Evolutionary conservation across 2,113 vertebrate genomes (phyloP).

Genomic region (Sphyrna mokarran): DNA sequence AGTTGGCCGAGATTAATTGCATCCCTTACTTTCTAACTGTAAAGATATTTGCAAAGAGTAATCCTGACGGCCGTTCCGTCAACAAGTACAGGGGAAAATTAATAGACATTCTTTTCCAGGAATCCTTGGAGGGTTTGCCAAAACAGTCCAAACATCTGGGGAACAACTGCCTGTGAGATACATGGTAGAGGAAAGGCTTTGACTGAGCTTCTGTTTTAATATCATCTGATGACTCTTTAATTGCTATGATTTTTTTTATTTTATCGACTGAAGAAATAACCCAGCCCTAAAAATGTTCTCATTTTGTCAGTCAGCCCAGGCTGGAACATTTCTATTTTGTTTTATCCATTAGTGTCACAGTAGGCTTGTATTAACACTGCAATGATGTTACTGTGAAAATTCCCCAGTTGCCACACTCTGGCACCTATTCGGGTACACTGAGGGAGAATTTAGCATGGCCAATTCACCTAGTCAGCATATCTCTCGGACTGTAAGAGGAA

Average conservation of each 20-base stretch:
- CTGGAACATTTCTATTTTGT: background rate
- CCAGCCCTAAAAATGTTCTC: background rate
- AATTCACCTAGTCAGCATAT: too few species aligned
- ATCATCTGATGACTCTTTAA: slow-evolving; percentile 50
- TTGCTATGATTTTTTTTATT: slow-evolving; percentile 34
- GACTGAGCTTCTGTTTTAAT: slow-evolving; percentile 58
- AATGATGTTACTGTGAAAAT: too few species aligned
- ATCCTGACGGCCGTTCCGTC: slow-evolving; percentile 79
- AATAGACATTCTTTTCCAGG: slow-evolving; percentile 74
- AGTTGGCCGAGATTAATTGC: slow-evolving; percentile 85
- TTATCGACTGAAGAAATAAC: background rate
- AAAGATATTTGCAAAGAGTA: slow-evolving; percentile 73
- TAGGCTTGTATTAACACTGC: too few species aligned
- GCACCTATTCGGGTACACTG: too few species aligned
- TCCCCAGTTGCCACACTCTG: too few species aligned
- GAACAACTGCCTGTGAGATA: slow-evolving; percentile 58
- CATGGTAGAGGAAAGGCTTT: slow-evolving; percentile 56
- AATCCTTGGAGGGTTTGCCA: slow-evolving; percentile 59
- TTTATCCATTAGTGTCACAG: too few species aligned
- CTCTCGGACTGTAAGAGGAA: too few species aligned
- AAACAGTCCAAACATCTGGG: slow-evolving; percentile 52
- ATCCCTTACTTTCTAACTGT: slow-evolving; percentile 67
- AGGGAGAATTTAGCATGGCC: too few species aligned
- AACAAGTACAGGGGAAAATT: slow-evolving; percentile 79
- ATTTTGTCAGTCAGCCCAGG: background rate